Percentiles rank a stretch among this genome's conserved stretches.
Conservation (phyloP, 2,113 vertebrate genomes). For the Speoplatyrhinus poulsoni region DNA sequence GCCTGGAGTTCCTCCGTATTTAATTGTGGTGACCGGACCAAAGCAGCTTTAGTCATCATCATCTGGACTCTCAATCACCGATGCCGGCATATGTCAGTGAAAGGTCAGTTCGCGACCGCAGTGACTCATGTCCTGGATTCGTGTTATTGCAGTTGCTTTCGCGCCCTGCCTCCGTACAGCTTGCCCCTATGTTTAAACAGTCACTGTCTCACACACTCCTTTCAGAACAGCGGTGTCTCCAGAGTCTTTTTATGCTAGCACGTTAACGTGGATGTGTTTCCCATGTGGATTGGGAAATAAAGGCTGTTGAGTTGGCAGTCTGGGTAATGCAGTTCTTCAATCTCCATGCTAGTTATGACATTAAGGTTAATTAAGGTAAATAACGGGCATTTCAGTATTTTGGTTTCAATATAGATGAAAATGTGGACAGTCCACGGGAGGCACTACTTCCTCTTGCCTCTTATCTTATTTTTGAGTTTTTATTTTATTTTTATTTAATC, state of each 20-base stretch:
- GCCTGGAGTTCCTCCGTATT: conserved; percentile 21
- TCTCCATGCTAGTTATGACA: background rate
- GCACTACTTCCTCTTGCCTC: conserved; percentile 7
- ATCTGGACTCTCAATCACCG: conserved; percentile 59
- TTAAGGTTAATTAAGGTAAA: background rate
- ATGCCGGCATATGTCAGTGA: conserved; percentile 64
- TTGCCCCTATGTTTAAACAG: conserved; percentile 53
- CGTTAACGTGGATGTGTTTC: conserved; percentile 49
- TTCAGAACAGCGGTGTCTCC: conserved; percentile 35
- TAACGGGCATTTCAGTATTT: background rate
- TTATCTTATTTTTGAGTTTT: background rate
- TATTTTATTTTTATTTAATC: background rate
- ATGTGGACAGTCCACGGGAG: background rate
- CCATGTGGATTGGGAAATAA: conserved; percentile 45
- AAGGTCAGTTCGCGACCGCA: conserved; percentile 56
- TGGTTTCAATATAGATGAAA: background rate
- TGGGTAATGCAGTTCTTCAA: background rate
- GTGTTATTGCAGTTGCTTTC: conserved; percentile 63
- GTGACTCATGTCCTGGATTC: conserved; percentile 67
- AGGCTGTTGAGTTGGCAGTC: background rate
- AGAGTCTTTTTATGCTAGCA: conserved; percentile 54
- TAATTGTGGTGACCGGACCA: conserved; percentile 20
- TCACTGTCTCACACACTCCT: conserved; percentile 40
- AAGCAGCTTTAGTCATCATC: conserved; percentile 62
- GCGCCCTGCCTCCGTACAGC: conserved; percentile 43